These are phyloP conservation scores for Allobates femoralis DNA, from an alignment of 2,797 vertebrate genomes.

Conservation along the genomic window DNA sequence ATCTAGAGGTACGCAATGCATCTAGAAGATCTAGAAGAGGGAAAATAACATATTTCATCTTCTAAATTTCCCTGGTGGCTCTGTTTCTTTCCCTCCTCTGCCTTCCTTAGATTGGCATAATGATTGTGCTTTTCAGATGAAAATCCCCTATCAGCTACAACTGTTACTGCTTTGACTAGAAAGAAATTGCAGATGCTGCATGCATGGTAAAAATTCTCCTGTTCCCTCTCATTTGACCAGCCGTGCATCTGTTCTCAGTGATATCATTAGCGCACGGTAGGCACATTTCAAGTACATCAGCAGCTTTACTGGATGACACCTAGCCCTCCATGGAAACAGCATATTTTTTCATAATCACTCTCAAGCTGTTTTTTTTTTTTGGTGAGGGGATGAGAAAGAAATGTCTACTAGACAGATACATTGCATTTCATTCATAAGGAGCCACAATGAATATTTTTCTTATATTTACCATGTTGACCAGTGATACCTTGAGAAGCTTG, in stretches of 20 bases:
- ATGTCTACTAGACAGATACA: not conserved
- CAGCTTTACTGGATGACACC: conserved; percentile 46
- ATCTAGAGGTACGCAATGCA: conserved; percentile 5
- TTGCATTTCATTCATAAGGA: conserved; percentile 18
- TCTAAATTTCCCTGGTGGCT: not conserved
- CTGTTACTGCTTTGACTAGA: conserved; percentile 36
- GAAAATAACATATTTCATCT: conserved; percentile 24
- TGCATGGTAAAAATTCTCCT: conserved; percentile 50
- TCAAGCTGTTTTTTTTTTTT: conserved; percentile 28
- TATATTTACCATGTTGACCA: too few species aligned
- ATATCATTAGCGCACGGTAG: conserved; percentile 58
- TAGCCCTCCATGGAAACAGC: conserved; percentile 47
- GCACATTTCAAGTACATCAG: conserved; percentile 52
- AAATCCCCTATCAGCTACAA: conserved; percentile 37
- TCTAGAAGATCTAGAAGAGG: not conserved
- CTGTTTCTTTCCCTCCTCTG: not conserved
- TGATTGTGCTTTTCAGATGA: conserved; percentile 50
- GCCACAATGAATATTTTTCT: not conserved
- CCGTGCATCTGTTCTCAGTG: conserved; percentile 56
- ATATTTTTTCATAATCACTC: conserved; percentile 46
- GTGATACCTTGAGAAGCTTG: too few species aligned
- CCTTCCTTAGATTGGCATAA: conserved; percentile 40
- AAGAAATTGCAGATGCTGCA: conserved; percentile 54
- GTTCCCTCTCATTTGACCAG: conserved; percentile 47
- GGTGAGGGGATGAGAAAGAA: not conserved